A percentile compares a stretch with the other conserved stretches of the same genome.
Conservation (phyloP, 1,140 invertebrate genomes). For the Thalassaphorura encarpata region DNA sequence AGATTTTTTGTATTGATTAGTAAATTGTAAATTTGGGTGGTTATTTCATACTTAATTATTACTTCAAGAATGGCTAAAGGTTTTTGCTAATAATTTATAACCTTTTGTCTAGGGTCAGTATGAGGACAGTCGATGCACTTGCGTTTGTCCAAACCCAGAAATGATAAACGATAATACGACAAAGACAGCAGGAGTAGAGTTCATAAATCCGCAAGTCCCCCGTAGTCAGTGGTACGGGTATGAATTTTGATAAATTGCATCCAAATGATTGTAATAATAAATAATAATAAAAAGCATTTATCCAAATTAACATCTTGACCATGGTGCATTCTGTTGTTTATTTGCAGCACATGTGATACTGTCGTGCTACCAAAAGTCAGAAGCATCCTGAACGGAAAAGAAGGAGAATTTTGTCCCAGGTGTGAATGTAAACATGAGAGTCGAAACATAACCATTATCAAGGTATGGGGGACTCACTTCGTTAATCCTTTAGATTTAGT, state of each 20-base stretch:
- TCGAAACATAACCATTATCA: slow-evolving; percentile 89
- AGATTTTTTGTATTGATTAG: too few relatives aligned
- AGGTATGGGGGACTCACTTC: slow-evolving; percentile 48
- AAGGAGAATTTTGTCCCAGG: slow-evolving; percentile 79
- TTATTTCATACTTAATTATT: too few relatives aligned
- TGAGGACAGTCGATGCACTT: slow-evolving; percentile 80
- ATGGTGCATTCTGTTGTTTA: too few relatives aligned
- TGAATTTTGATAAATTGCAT: not conserved
- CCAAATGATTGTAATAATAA: too few relatives aligned
- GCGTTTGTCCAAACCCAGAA: slow-evolving; percentile 64
- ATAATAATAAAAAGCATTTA: too few relatives aligned
- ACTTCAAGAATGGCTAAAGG: too few relatives aligned
- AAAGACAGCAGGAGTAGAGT: slow-evolving; percentile 48
- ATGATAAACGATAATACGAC: slow-evolving; percentile 5
- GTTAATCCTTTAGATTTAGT: not conserved
- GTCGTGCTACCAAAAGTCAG: slow-evolving; percentile 68
- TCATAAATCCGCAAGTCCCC: not conserved
- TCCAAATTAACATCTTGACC: too few relatives aligned
- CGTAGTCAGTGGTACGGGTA: not conserved
- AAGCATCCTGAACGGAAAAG: slow-evolving; percentile 60
- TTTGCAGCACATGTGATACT: slow-evolving; percentile 72
- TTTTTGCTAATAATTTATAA: too few relatives aligned
- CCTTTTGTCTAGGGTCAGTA: slow-evolving; percentile 45
- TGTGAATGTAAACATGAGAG: slow-evolving; percentile 96
- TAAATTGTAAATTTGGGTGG: too few relatives aligned